Base-by-base conservation (phyloP, 2,113 vertebrate genomes). In the Crotalus helleri region DNA sequence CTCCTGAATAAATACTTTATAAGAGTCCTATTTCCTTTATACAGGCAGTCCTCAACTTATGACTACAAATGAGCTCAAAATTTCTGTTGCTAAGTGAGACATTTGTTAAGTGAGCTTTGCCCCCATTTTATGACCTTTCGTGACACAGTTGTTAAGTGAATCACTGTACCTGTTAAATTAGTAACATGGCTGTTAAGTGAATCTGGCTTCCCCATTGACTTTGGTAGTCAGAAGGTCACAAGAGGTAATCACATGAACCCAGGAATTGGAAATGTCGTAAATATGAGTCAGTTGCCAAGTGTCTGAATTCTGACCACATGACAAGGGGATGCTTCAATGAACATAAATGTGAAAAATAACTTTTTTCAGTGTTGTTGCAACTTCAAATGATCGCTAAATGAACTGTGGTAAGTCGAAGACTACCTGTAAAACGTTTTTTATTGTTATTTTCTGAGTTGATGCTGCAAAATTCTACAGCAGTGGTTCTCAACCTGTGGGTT, bases 381-480 rank as follows among this genome's bases (percentile, higher is more conserved):
- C 29, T 69, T 69, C 61, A 69, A 69, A n/a, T 2, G 12, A 12
- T 69, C 11, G 0, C 26, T 69, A 69, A n/a, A 69, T n/a, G 29
- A 69, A 69, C 29, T 69, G 64, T n/a, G n/a, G 61, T 64, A 64
- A 64, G 59, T 69, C 12, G n/a, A n/a, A 5, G 12, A n/a, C 61
- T 64, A 64, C 59, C 59, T n/a, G 29, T 69, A 89, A 89, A 57
- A 92, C 49, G 24, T 94, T 94, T 94, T 96, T 93, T 90, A 69
- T 69, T 69, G 64, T 93, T 87, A 92, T 95, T 86, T 49, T 3
- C 90, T 93, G 87, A 94, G 93, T 95, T 97, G 95, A 95, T 59
- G 91, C 95, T 94, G 90, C 96, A 95, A 98, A 97, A 95, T 97
- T 97, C 95, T 96, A 93, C 39, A 39, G 39, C 39, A 39, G 39